Evolutionary conservation across 1,140 invertebrate genomes (phyloP).

Genomic region (Nixonia krombeini): DNA sequence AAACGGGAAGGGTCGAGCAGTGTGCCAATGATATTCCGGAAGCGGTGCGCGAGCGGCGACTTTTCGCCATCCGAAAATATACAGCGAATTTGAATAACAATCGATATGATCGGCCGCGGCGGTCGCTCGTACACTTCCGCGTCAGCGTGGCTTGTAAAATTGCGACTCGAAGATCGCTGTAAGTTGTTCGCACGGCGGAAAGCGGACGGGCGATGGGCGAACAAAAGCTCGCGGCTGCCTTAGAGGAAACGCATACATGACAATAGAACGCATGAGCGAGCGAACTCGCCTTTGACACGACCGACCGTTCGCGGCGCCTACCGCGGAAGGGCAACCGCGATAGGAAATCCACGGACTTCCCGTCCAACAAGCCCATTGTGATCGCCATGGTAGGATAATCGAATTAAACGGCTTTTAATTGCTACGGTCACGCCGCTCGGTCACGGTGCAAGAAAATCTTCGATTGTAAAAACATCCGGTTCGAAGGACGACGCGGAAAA

Average conservation of each 20-base stretch:
- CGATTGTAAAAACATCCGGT: too few species aligned
- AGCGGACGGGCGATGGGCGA: constrained; percentile 30
- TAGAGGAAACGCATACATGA: constrained; percentile 8
- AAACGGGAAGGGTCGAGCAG: constrained; percentile 58
- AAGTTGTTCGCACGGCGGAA: too few species aligned
- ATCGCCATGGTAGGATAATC: constrained; percentile 15
- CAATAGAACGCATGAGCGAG: constrained; percentile 4
- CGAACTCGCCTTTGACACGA: constrained; percentile 24
- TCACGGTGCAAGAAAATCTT: too few species aligned
- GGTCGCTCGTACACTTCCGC: too few species aligned
- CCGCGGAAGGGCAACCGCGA: constrained; percentile 1
- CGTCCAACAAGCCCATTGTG: constrained; percentile 21
- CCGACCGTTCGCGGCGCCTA: constrained; percentile 5
- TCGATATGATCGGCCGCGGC: background rate
- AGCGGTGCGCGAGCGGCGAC: constrained; percentile 46
- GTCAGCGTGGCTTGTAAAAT: too few species aligned
- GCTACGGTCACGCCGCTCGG: too few species aligned
- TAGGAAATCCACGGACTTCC: constrained; percentile 5
- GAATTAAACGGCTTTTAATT: constrained; percentile 18
- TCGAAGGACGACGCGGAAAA: too few species aligned
- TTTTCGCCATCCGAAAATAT: constrained; percentile 13
- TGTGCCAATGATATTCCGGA: constrained; percentile 68
- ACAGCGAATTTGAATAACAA: too few species aligned
- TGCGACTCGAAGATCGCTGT: background rate
- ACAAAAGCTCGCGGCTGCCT: constrained; percentile 13